These are phyloP conservation scores for Hippopotamyrus pictus DNA, from an alignment of 2,797 vertebrate species.

Conservation along the genomic window DNA sequence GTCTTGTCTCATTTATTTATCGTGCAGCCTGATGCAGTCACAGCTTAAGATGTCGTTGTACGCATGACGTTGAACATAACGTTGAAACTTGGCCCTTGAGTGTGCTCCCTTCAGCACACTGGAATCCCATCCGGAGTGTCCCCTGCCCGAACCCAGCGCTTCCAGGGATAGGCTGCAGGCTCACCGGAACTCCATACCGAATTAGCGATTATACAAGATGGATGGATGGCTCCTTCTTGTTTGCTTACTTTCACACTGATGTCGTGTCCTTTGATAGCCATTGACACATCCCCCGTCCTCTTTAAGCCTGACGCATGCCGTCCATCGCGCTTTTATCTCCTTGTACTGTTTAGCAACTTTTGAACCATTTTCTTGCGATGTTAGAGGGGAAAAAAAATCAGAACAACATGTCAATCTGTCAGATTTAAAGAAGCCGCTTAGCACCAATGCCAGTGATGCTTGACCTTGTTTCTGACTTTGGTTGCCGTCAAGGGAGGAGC, in stretches of 20 bases:
- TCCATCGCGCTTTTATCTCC: not conserved
- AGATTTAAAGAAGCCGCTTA: conserved; percentile 10
- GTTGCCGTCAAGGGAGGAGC: not conserved
- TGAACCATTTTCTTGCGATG: not conserved
- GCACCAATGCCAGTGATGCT: not conserved
- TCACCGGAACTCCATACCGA: not conserved
- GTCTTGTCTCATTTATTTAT: not conserved
- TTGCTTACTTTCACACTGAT: not conserved
- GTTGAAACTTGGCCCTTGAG: not conserved
- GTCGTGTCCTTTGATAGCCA: not conserved
- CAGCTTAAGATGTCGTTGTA: not conserved
- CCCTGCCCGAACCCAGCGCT: not conserved
- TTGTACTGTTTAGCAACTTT: not conserved
- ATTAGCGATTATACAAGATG: not conserved
- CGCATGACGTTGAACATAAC: not conserved
- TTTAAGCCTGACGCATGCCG: not conserved
- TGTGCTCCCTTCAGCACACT: not conserved
- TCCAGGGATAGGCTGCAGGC: not conserved
- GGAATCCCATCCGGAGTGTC: not conserved
- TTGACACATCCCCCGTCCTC: not conserved
- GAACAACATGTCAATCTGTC: conserved; percentile 1
- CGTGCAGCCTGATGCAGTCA: not conserved
- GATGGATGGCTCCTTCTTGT: not conserved
- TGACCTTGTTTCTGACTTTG: conserved; percentile 8
- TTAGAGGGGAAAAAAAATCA: not conserved